Evolutionary conservation across 2,888 invertebrate genomes (phyloP), one percentile per base, ranked within the genome.

Genomic region (Amblyteles armatorius): DNA sequence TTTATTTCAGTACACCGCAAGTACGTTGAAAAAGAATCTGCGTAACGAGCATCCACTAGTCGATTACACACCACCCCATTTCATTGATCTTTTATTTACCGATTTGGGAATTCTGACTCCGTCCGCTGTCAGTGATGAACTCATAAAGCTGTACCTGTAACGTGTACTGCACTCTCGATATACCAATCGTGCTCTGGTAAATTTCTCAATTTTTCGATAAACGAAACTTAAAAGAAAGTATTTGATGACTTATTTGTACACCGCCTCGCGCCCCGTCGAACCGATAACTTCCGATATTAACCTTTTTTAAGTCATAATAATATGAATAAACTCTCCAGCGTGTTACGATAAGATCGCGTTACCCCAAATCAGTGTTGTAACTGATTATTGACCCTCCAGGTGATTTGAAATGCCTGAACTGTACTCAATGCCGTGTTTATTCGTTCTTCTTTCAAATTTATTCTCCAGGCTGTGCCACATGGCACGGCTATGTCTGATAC

Each of bases 21-120:
- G 94, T 84, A 94, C 94, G 73, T 90, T 95, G 83, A 92, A 93
- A 73, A 93, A 94, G 84, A 93, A 94, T 87, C 91, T 96, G n/a
- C 92, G 94, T 0, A 96, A 96, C 88, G 95, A 96, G 86, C 97
- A 99, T 93, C 99, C 99, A 0, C 93, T 98, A 77, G 99, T 99
- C 0, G 99, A 99, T 94, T 99, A 99, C 93, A 99, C 99, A 0
- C 99, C 99, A 0, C 99, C 99, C 0, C 96, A 96, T 0, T 99
- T 97, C 90, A 98, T 99, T 36, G 98, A 97, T 0, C 95, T 99
- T 40, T 94, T 99, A 36, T 98, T 99, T 92, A 99, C 99, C 0
- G 99, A 99, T 94, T 95, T 99, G 85, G 99, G 99, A 1, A 98
- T 99, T 86, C 94, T 99, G 33, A 98, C 99, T 1, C 99, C 99